Base-by-base conservation (phyloP, 2,113 vertebrate species). In the Bothrops jararaca region DNA sequence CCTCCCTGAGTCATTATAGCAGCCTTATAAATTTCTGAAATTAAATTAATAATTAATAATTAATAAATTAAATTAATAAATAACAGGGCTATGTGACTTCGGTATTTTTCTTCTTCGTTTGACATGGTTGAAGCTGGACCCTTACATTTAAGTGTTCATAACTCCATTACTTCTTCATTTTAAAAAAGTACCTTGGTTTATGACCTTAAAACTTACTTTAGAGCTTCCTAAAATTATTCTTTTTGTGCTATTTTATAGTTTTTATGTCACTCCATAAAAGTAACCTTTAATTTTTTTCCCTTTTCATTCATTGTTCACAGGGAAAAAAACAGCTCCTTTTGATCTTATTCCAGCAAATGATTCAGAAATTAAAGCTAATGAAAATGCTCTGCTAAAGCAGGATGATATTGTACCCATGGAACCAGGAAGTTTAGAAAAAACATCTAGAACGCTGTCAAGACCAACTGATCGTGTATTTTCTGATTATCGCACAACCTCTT, bases 401-500 rank as follows among this genome's bases (percentile, higher is more conserved):
- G 97, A 98, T 94, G 97, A 98, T 93, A 94, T 98, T 50, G 91
- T 97, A 91, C 95, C 97, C 0, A 94, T 98, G 80, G 96, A 97
- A 86, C 94, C 91, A 1, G 97, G 96, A 80, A 98, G 95, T 94
- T 95, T 95, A 60, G 95, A 95, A 92, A 98, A 98, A 92, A 97
- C 93, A 24, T n/a, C 97, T 7, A 96, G 96, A 95, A 97, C 90
- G 0, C 96, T 98, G 74, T 91, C 90, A 94, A 97, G 95, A 95
- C 94, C 95, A 54, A 94, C 18, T 45, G 95, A 94, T 80, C 3
- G 7, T 6, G 95, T 93, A 23, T 96, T 97, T 93, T 58, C 96
- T 50, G 91, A 95, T 93, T 98, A 98, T 91, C 91, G 69, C 74
- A 98, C 98, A 94, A 96, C 98, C 1, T 98, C 98, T 54, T 98